Evolutionary conservation across 2,797 vertebrate species (phyloP).

Genomic region (Alauda arvensis): DNA sequence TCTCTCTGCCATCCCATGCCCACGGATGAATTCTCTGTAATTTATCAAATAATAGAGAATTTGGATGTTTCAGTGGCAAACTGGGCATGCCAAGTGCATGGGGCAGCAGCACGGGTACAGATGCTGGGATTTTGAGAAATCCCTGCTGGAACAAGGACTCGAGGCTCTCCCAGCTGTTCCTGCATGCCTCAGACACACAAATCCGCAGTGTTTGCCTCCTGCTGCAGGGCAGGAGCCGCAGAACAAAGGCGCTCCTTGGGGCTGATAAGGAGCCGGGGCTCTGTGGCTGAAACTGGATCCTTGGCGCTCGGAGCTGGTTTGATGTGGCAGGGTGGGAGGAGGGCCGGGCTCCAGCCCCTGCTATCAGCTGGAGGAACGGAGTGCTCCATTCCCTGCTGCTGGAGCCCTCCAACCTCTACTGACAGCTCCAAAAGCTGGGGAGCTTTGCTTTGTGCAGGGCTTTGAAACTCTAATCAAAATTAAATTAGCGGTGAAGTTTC

Average conservation of each 20-base stretch:
- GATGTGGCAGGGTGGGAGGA: slow-evolving; percentile 3
- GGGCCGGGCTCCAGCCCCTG: not conserved
- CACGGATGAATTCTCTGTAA: not conserved
- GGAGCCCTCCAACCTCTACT: not conserved
- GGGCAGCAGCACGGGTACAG: not conserved
- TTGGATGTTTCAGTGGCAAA: not conserved
- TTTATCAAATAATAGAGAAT: too few relatives aligned
- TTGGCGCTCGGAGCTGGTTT: not conserved
- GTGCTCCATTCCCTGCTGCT: not conserved
- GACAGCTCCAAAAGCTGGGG: not conserved
- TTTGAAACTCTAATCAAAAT: not conserved
- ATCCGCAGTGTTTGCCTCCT: not conserved
- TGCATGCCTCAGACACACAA: not conserved
- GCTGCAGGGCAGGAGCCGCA: not conserved
- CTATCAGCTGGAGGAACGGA: not conserved
- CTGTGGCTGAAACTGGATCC: slow-evolving; percentile 35
- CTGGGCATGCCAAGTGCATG: not conserved
- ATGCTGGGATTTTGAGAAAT: fast-evolving
- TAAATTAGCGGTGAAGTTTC: not conserved
- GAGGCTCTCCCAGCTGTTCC: not conserved
- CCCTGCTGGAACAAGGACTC: not conserved
- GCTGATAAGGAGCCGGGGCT: not conserved
- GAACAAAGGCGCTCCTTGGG: slow-evolving; percentile 29
- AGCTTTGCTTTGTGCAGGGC: not conserved
- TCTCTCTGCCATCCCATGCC: not conserved